Evolutionary conservation across 2,888 invertebrate genomes (phyloP).

Genomic region (Blastobasis lacticolella): DNA sequence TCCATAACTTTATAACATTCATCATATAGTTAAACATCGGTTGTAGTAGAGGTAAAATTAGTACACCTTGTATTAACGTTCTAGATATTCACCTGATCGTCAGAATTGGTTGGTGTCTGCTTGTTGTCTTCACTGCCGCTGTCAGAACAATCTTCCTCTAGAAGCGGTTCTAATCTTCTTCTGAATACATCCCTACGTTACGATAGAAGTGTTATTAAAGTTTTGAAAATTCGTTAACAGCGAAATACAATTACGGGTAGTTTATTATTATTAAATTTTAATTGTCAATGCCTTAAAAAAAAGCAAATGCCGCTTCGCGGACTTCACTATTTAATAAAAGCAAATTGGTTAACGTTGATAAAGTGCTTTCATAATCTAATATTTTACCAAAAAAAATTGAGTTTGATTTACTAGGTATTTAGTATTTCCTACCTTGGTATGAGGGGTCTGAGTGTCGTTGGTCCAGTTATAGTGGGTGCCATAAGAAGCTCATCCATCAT

Average conservation of each 20-base stretch:
- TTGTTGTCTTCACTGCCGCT: conserved; percentile 69
- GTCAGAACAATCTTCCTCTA: conserved; percentile 87
- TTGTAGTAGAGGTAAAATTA: no score
- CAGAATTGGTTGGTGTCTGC: conserved; percentile 63
- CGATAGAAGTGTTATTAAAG: conserved; percentile 25
- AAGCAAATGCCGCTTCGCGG: no score
- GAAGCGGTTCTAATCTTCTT: conserved; percentile 85
- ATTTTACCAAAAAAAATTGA: no score
- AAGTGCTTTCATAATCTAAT: no score
- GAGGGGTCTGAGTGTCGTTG: conserved; percentile 79
- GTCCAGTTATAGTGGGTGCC: conserved; percentile 85
- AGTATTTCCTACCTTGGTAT: conserved; percentile 72
- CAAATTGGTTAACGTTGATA: no score
- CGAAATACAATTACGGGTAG: no score
- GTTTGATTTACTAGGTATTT: no score
- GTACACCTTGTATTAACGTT: not conserved
- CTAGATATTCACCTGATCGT: conserved; percentile 68
- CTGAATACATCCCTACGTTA: conserved; percentile 71
- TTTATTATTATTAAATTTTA: no score
- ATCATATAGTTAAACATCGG: no score
- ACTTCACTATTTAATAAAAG: no score
- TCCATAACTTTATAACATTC: not conserved
- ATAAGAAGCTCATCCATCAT: conserved; percentile 88
- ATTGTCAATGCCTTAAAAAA: no score
- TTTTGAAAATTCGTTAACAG: conserved; percentile 16